These are phyloP conservation scores for Octopus sinensis DNA, from an alignment of 1,140 invertebrate species.

Conservation along the genomic window DNA sequence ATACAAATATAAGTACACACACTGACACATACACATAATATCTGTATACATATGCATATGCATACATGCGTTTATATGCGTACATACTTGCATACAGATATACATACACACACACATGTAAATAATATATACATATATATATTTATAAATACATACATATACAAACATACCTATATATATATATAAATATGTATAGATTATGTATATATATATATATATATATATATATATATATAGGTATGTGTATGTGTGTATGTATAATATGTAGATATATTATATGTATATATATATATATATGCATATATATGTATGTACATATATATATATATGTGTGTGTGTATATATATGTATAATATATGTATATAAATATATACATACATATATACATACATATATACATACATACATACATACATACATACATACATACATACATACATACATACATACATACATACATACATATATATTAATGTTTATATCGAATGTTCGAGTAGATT, in stretches of 20 bases:
- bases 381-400: background rate
- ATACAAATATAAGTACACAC: too few relatives aligned
- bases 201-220: slow-evolving; percentile 19
- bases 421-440: background rate
- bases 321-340: too few relatives aligned
- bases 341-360: too few relatives aligned
- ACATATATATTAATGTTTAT: background rate
- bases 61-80: too few relatives aligned
- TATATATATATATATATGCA: too few relatives aligned
- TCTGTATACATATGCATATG: too few relatives aligned
- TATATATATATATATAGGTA: slow-evolving; percentile 16
- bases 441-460: background rate
- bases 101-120: slow-evolving; percentile 3
- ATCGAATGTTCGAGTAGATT: background rate
- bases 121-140: slow-evolving; percentile 11
- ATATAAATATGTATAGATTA: slow-evolving; percentile 14
- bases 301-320: too few relatives aligned
- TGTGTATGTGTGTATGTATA: too few relatives aligned
- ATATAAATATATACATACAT: background rate
- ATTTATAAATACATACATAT: slow-evolving; percentile 11
- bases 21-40: too few relatives aligned
- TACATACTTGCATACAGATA: too few relatives aligned
- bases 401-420: background rate
- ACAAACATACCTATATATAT: slow-evolving; percentile 14
- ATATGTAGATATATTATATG: too few relatives aligned